A percentile compares a stretch with the other conserved stretches of the same genome.
phyloP scores from a whole-genome alignment of 2,113 vertebrate genomes.

The Ascaphus truei region DNA sequence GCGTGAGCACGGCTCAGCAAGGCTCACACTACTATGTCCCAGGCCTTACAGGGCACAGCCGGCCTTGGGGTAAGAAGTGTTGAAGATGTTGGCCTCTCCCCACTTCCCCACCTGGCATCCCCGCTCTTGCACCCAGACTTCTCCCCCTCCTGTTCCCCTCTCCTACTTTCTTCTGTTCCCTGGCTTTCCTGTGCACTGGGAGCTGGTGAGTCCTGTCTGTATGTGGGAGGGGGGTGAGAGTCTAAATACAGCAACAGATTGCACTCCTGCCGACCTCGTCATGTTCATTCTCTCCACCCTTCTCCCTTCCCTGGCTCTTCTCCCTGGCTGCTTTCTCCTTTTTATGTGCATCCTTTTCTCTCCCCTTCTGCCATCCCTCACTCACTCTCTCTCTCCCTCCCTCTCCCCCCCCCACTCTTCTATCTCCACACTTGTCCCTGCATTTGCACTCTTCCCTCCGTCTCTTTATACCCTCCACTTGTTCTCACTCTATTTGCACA shows the following conservation, averaged over 20 bases:
- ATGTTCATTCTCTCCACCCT: constrained; percentile 15
- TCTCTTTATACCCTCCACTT: not conserved
- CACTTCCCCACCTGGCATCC: not conserved
- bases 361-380: not conserved
- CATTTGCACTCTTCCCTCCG: not conserved
- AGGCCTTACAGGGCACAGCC: not conserved
- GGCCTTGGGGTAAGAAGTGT: not conserved
- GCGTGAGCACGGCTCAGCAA: too few species aligned
- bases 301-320: constrained; percentile 16
- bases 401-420: not conserved
- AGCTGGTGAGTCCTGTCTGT: not conserved
- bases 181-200: not conserved
- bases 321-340: not conserved
- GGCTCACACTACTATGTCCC: too few species aligned
- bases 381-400: not conserved
- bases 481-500: not conserved
- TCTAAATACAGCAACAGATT: constrained; percentile 34
- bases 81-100: not conserved
- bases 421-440: too few species aligned
- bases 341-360: constrained; percentile 19
- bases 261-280: constrained; percentile 31
- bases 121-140: too few species aligned
- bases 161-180: not conserved
- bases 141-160: not conserved
- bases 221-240: constrained; percentile 18